Base-by-base conservation (phyloP, 1,140 invertebrate species). In the Thaumetopoea pityocampa region DNA sequence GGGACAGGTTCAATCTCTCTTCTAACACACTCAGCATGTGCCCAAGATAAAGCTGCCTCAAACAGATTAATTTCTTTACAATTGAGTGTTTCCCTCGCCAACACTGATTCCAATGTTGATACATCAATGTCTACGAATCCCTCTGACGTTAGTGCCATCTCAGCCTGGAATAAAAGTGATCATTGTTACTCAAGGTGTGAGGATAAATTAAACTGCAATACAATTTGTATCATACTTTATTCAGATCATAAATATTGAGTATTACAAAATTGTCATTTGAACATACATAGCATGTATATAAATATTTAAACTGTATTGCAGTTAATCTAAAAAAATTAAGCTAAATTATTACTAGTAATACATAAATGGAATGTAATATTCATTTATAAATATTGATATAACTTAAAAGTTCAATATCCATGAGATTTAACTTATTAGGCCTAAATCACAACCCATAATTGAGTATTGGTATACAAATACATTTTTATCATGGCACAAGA, bases 91-190 rank as follows among this genome's bases (percentile, higher is more conserved):
- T 97, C 95, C 46, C 95, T 88, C 28, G 90, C 92, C 46, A 97
- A 86, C 52, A 97, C 95, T 19, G 92, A 94, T 73, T 95, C 92
- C 36, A 97, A 87, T 1, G 95, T 97, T 40, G 93, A 91, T 55
- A 93, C 91, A 82, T 97, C 95, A 66, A 97, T 96, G 68, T 97
- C 94, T 44, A 94, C 90, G 87, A 97, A 96, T 46, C 94, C 94
- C 69, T 97, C 95, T n/a, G 95, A 96, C 60, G 92, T 92, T 51
- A 97, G 88, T 32, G 95, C 95, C 91, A 96, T 94, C 88, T 96
- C 94, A 67, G 95, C 95, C 93, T 96, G 88, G 40, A 88, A 87
- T 83, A 58, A 73, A 66, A 67, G n/a, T 53, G 30, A 45, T 26
- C 33, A 46, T 38, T 48, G 45, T 57, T 61, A 59, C 15, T 42